Conservation (phyloP, 2,888 invertebrate genomes). For the Pheosia gnoma region DNA sequence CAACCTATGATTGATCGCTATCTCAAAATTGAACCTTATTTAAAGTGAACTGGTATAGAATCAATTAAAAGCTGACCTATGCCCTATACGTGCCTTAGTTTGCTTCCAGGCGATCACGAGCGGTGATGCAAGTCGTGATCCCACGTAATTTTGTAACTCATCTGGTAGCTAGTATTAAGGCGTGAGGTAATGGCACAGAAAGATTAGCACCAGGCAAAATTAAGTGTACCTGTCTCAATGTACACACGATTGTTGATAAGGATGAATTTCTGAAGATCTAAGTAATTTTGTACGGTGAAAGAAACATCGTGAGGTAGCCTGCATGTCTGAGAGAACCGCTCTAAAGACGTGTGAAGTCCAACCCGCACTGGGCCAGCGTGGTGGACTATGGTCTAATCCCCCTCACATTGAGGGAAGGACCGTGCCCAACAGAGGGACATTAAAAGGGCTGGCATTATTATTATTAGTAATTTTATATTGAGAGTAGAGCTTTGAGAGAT, state of each 20-base stretch:
- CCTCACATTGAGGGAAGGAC: too few relatives aligned
- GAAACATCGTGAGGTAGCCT: too few relatives aligned
- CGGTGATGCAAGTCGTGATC: conserved; percentile 47
- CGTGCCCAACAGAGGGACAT: too few relatives aligned
- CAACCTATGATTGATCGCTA: background rate
- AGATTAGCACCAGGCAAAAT: conserved; percentile 29
- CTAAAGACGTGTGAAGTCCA: too few relatives aligned
- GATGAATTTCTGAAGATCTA: background rate
- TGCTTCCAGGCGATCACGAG: conserved; percentile 50
- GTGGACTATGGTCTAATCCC: too few relatives aligned
- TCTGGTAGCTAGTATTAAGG: conserved; percentile 23
- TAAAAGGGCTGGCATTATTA: too few relatives aligned
- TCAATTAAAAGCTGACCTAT: conserved; percentile 42
- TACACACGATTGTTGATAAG: background rate
- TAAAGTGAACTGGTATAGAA: conserved; percentile 21
- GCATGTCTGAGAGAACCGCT: too few relatives aligned
- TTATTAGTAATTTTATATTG: too few relatives aligned
- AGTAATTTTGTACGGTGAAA: background rate
- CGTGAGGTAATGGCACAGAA: conserved; percentile 28
- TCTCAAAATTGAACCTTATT: conserved; percentile 1
- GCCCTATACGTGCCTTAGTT: conserved; percentile 28
- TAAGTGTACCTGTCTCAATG: conserved; percentile 24
- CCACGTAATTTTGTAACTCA: conserved; percentile 59
- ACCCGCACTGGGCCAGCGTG: too few relatives aligned
- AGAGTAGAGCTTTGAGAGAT: too few relatives aligned